Percentiles rank a stretch among this genome's conserved stretches.
These are phyloP conservation scores for Leptopilina boulardi DNA, from an alignment of 1,140 invertebrate species.

Conservation along the genomic window DNA sequence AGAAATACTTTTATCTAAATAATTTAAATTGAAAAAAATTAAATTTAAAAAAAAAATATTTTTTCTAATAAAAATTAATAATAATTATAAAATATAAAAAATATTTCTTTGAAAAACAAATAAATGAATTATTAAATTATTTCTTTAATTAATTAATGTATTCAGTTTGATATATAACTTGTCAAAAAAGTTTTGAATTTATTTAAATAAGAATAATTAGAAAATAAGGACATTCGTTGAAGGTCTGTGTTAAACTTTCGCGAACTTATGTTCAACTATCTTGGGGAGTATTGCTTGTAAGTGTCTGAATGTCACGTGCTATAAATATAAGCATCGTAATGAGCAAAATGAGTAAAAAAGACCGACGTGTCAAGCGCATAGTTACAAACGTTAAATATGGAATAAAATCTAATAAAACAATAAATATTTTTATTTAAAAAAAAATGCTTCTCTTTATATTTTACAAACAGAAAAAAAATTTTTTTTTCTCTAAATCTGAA, in stretches of 20 bases:
- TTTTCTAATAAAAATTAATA: no score
- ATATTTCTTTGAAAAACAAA: no score
- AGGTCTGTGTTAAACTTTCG: constrained; percentile 15
- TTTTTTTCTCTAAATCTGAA: no score
- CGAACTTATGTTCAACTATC: not conserved
- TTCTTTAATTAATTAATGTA: no score
- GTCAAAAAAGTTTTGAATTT: not conserved
- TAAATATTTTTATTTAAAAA: not conserved
- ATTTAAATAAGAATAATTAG: not conserved
- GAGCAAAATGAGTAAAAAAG: not conserved
- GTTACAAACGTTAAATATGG: no score
- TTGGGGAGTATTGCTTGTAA: not conserved
- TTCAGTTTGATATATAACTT: no score
- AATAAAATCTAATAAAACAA: not conserved
- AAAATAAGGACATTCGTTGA: not conserved
- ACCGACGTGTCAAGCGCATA: not conserved
- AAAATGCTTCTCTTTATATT: no score
- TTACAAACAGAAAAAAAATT: no score
- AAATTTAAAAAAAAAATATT: no score
- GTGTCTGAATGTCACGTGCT: constrained; percentile 11
- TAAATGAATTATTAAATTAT: no score
- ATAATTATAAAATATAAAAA: no score
- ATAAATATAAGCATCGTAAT: constrained; percentile 23
- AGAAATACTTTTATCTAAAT: not conserved
- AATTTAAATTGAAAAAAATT: no score